Evolutionary conservation across 1,140 invertebrate genomes (phyloP).

Genomic region (Dolichoris vasculosae): DNA sequence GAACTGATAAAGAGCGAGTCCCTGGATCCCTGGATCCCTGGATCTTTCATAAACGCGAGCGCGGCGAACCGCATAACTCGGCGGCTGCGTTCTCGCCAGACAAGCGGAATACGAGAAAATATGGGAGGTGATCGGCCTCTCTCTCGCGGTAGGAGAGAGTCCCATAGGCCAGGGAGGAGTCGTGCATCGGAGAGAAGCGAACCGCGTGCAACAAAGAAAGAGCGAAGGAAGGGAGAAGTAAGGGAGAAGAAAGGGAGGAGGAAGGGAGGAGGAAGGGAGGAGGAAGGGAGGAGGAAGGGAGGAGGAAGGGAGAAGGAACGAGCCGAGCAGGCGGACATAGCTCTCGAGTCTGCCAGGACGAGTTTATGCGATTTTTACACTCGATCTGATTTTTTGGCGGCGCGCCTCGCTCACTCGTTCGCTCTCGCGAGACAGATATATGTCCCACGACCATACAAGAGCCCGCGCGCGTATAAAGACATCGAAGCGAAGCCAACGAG

Average conservation of each 20-base stretch:
- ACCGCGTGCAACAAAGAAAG: slow-evolving; percentile 39
- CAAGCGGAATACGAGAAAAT: slow-evolving; percentile 71
- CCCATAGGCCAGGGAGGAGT: slow-evolving; percentile 61
- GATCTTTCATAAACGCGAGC: slow-evolving; percentile 69
- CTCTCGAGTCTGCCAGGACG: slow-evolving; percentile 70
- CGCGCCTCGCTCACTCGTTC: slow-evolving; percentile 66
- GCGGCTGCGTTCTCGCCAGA: background rate
- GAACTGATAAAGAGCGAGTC: slow-evolving; percentile 67
- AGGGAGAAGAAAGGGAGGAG: background rate
- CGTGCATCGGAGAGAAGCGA: slow-evolving; percentile 57
- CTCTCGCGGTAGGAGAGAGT: background rate
- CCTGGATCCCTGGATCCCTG: slow-evolving; percentile 47
- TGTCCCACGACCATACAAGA: slow-evolving; percentile 73
- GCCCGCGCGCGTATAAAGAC: slow-evolving; percentile 73
- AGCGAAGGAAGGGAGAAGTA: background rate
- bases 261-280: too few species aligned
- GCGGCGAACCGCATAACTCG: slow-evolving; percentile 62
- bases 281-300: background rate
- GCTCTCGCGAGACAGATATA: slow-evolving; percentile 73
- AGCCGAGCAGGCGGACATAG: slow-evolving; percentile 62
- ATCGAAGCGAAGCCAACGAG: slow-evolving; percentile 74
- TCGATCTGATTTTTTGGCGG: slow-evolving; percentile 76
- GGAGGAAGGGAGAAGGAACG: slow-evolving; percentile 16
- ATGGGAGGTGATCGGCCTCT: slow-evolving; percentile 74
- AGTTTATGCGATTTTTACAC: slow-evolving; percentile 76